These are phyloP conservation scores for Drosophila arizonae DNA, from an alignment of 1,140 invertebrate species.

Conservation along the genomic window DNA sequence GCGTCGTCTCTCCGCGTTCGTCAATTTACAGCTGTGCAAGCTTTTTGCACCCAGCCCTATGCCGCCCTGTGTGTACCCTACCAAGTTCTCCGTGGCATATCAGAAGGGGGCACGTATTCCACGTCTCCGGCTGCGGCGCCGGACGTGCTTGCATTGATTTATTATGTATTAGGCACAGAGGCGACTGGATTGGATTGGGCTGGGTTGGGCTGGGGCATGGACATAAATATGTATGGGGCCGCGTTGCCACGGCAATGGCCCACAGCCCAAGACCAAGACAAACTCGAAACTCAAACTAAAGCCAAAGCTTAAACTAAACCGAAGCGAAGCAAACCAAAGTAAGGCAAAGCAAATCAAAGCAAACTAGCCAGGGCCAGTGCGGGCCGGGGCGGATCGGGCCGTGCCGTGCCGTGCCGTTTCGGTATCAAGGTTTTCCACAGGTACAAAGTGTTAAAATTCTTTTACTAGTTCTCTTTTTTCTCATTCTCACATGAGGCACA, in stretches of 20 bases:
- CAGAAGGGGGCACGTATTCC: slow-evolving; percentile 27
- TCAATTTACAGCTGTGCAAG: slow-evolving; percentile 17
- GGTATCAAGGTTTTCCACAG: slow-evolving; percentile 60
- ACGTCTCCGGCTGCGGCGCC: slow-evolving; percentile 4
- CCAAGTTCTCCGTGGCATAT: slow-evolving; percentile 7
- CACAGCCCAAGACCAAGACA: slow-evolving; percentile 45
- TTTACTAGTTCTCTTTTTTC: slow-evolving; percentile 39
- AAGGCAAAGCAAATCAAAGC: slow-evolving; percentile 30
- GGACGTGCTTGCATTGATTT: slow-evolving; percentile 70
- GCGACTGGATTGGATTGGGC: slow-evolving; percentile 7
- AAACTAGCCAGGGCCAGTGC: slow-evolving; percentile 45
- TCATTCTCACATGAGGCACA: slow-evolving; percentile 27
- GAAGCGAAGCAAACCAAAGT: slow-evolving; percentile 15
- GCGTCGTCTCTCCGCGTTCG: slow-evolving; percentile 30
- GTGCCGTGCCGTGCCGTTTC: background rate
- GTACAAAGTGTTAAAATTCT: slow-evolving; percentile 74
- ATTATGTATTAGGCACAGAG: slow-evolving; percentile 63
- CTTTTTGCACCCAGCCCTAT: background rate
- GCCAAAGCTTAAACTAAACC: slow-evolving; percentile 20
- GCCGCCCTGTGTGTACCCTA: background rate
- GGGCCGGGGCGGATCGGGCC: slow-evolving; percentile 30
- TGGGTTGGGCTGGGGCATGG: slow-evolving; percentile 5
- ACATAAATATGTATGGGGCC: slow-evolving; percentile 54
- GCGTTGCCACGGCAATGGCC: slow-evolving; percentile 77
- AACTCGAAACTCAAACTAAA: slow-evolving; percentile 24